Evolutionary conservation across 2,113 vertebrate genomes (phyloP), one percentile per base, ranked within the genome.

Genomic region (Periophthalmus modestus): DNA sequence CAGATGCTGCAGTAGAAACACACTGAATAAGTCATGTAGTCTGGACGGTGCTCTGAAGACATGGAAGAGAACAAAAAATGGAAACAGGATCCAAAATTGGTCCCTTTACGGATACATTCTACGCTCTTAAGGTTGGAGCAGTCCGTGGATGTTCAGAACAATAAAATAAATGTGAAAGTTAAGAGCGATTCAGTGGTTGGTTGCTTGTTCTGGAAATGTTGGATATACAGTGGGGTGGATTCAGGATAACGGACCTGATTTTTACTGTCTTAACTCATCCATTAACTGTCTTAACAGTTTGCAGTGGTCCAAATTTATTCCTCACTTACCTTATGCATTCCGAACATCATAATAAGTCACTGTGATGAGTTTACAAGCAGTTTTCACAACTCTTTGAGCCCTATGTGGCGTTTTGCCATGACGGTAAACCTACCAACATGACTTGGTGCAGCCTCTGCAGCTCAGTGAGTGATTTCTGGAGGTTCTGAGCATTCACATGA

Each of bases 21-120:
- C 69, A 46, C 82, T 87, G 82, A 85, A 91, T 89, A 88, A 89
- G 77, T 89, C 74, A 91, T 91, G 82, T 81, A 80, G 79, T 83
- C 75, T 83, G 77, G 65, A 69, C 75, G 24, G 67, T 68, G 76
- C 66, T 67, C 70, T 14, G 71, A 69, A 39, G 76, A 85, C 71
- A 83, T 75, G 73, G 78, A 75, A 82, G 76, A 66, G 74, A 85
- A 84, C 87, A 82, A 73, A 62, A 72, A 76, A n/a, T 39, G 9
- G 9, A 12, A 34, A 66, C 74, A 73, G 66, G 69, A 66, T 83
- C 69, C 46, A 62, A 81, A 87, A 77, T 68, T n/a, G 65, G 66
- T 83, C 80, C 77, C 61, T 12, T 24, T 83, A 24, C 11, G 1
- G 70, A 66, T 47, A 36, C 46, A 46, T 81, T 81, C 74, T 18